Evolutionary conservation across 2,888 invertebrate species (phyloP).

Genomic region (Quadriops clusia): DNA sequence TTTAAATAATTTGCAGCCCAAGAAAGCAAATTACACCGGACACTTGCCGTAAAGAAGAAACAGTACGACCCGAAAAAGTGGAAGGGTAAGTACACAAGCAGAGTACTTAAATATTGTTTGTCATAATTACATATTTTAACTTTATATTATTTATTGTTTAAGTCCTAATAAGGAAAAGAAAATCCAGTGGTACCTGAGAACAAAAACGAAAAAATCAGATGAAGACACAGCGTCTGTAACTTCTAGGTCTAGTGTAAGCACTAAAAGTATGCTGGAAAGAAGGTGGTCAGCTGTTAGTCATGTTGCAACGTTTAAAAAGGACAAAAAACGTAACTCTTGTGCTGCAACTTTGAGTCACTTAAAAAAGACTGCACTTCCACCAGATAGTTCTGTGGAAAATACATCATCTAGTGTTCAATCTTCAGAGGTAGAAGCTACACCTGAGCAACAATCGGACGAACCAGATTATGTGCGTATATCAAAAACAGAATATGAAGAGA

Average conservation of each 20-base stretch:
- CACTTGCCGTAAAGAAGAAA: conserved; percentile 9
- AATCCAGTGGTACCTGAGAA: conserved; percentile 24
- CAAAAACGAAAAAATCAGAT: conserved; percentile 7
- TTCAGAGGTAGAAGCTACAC: conserved; percentile 5
- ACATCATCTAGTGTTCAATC: too few species aligned
- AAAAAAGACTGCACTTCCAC: conserved; percentile 8
- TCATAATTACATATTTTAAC: background rate
- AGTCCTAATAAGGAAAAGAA: conserved; percentile 22
- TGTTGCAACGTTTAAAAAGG: conserved; percentile 27
- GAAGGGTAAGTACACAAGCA: conserved; percentile 7
- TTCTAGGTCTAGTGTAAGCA: conserved; percentile 10
- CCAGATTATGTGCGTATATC: conserved; percentile 57
- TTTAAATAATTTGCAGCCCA: conserved; percentile 21
- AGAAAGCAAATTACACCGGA: conserved; percentile 21
- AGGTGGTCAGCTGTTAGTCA: conserved; percentile 44
- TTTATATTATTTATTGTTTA: conserved; percentile 1
- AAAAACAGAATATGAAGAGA: conserved; percentile 66
- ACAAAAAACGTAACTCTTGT: conserved; percentile 27
- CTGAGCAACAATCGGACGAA: conserved; percentile 16
- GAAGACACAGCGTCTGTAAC: conserved; percentile 18
- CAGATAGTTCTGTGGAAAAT: too few species aligned
- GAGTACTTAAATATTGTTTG: background rate
- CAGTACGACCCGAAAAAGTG: conserved; percentile 2
- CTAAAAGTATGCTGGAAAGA: conserved; percentile 33
- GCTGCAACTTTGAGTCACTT: conserved; percentile 21